Base-by-base conservation (phyloP, 2,888 invertebrate species). In the Meiosimyza decipiens region DNA sequence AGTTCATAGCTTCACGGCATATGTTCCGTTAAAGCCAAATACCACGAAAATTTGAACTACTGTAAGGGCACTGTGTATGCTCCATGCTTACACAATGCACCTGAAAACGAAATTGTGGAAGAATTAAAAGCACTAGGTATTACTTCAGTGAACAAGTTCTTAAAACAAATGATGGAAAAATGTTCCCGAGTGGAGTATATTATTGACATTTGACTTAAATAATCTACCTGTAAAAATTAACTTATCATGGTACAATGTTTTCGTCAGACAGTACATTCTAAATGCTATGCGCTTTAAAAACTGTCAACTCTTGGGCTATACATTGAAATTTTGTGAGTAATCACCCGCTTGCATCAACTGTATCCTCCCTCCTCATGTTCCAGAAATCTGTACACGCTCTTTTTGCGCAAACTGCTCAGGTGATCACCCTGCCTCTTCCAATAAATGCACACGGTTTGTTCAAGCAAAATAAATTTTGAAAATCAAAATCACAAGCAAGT, bases 101-200 rank as follows among this genome's bases (percentile, higher is more conserved):
- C 73, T 13, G 70, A 65, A 9, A 60, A 73, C 13, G 70, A 73
- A 73, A 73, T 73, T 13, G 60, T 65, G 2, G 18, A 70, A 33
- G 65, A 73, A 47, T n/a, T 70, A 59, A 22, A 47, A 9, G 12
- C 50, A 2, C 54, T 70, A 64, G 69, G 72, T 15, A 57, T 64
- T 15, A 49, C 50, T 12, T 18, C 11, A 47, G 40, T 12, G 6
- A 54, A 40, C 47, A 71, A 71, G 15, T 71, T 69, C 60, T 59
- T 52, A 11, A 70, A 47, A 55, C n/a, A 13, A 22, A 54, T n/a
- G 64, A 71, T 15, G 15, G 49, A 13, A 71, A 55, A 64, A 4
- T 15, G 16, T 18, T 15, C 9, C 71, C 64, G 40, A 55, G 15
- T 22, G 64, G 71, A 6, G 64, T 71, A 22, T 71, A 28, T 55